Conservation (phyloP, 2,888 invertebrate species). For the Caenorhabditis uteleia region DNA sequence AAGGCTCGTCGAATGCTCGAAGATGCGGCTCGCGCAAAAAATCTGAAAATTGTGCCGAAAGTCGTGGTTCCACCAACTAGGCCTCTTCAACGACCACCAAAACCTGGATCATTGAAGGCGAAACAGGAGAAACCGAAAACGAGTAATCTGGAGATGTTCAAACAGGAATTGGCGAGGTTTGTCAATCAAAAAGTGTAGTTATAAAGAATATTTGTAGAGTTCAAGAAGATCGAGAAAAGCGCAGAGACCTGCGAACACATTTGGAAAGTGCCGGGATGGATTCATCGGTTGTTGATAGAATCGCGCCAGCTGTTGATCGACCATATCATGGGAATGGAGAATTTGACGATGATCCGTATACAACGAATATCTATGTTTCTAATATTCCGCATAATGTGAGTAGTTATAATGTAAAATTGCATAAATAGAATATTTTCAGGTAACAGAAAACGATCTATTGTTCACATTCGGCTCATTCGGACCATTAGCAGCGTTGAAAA, state of each 20-base stretch:
- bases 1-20: slow-evolving; percentile 60
- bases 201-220: slow-evolving; percentile 76
- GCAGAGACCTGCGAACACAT: slow-evolving; percentile 80
- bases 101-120: slow-evolving; percentile 68
- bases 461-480: slow-evolving; percentile 96
- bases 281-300: slow-evolving; percentile 36
- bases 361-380: slow-evolving; percentile 95
- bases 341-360: slow-evolving; percentile 93
- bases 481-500: slow-evolving; percentile 96
- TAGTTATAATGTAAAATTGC: neutral
- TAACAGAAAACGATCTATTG: slow-evolving; percentile 79
- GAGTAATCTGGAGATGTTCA: slow-evolving; percentile 94
- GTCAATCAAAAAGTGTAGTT: neutral
- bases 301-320: slow-evolving; percentile 61
- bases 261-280: slow-evolving; percentile 64
- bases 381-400: slow-evolving; percentile 92
- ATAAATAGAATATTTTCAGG: slow-evolving; percentile 44
- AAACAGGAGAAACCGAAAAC: slow-evolving; percentile 81
- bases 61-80: slow-evolving; percentile 40
- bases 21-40: slow-evolving; percentile 45
- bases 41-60: slow-evolving; percentile 31
- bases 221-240: slow-evolving; percentile 94
- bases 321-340: slow-evolving; percentile 78
- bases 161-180: slow-evolving; percentile 92
- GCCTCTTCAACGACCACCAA: slow-evolving; percentile 76